Base-by-base conservation (phyloP, 1,140 invertebrate species). In the Ceratitis capitata region DNA sequence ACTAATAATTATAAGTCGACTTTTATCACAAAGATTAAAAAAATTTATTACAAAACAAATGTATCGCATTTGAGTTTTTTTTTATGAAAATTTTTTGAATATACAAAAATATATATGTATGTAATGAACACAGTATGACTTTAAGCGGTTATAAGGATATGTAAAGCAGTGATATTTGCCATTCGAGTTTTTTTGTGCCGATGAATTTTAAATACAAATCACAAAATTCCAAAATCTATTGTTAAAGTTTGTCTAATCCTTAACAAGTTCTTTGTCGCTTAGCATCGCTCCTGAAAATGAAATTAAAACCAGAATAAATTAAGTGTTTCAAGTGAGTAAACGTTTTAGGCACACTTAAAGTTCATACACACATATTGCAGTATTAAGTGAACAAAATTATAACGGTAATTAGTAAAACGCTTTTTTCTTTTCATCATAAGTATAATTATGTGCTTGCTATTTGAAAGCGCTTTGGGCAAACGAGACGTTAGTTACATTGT, bases 221-320 rank as follows among this genome's bases (percentile, higher is more conserved):
- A 26, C 39, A 47, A 83, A 39, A 23, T 23, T 1, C 69, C 69
- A 47, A 1, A 39, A 23, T n/a, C 39, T 45, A 78, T 45, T 78
- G 45, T n/a, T 45, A 78, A 78, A 23, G 19, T 12, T 1, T 78
- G n/a, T 78, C 23, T 45, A 29, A 78, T 51, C 49, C 47, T 86
- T 61, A 86, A 83, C 61, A 84, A 85, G 86, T 86, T 83, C 69
- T 85, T 82, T 86, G 86, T 14, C 86, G 82, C 53, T 86, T 86
- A 61, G 45, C 56, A 14, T 82, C 45, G 64, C 69, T 86, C 58
- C 86, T 86, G 86, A 45, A 86, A 78, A 85, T 78, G 85, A 49
- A 69, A 86, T 51, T 58, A 53, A 86, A 64, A 86, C 35, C 61
- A 83, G 35, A 32, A 78, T n/a, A 82, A 32, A 4, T 23, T 78